Percentiles rank a stretch among this genome's conserved stretches.
Conservation (phyloP, 2,888 invertebrate genomes). For the Archips crataeganus region DNA sequence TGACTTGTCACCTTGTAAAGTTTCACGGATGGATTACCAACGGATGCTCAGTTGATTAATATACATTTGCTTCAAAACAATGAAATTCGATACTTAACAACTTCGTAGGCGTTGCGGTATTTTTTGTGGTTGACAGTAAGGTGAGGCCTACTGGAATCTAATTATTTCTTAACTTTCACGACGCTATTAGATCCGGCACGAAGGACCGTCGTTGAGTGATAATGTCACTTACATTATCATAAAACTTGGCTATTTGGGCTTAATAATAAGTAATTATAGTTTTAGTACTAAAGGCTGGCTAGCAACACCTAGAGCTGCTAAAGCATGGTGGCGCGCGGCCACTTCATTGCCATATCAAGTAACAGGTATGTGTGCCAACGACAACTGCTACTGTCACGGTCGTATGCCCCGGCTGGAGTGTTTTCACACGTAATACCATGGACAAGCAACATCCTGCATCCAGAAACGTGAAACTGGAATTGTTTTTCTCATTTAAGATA, state of each 20-base stretch:
- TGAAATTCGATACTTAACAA: conserved; percentile 50
- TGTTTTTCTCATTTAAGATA: background rate
- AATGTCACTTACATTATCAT: background rate
- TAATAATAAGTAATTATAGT: background rate
- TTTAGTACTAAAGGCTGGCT: background rate
- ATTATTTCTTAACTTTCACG: conserved; percentile 24
- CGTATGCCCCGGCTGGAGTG: conserved; percentile 39
- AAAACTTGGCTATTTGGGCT: background rate
- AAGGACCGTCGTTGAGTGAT: conserved; percentile 3
- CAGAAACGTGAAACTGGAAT: background rate
- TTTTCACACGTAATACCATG: conserved; percentile 24
- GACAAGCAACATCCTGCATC: conserved; percentile 22
- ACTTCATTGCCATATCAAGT: conserved; percentile 76
- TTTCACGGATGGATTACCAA: conserved; percentile 56
- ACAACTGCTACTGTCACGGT: conserved; percentile 68
- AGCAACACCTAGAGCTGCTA: conserved; percentile 58
- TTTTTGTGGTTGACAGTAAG: conserved; percentile 14
- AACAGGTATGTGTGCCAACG: conserved; percentile 78
- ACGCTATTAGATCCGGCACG: conserved; percentile 1
- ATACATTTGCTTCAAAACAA: conserved; percentile 47
- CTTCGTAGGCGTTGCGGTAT: conserved; percentile 50
- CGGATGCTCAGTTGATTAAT: conserved; percentile 51
- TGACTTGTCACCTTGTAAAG: conserved; percentile 55
- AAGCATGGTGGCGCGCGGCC: conserved; percentile 68
- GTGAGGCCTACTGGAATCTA: conserved; percentile 6